Evolutionary conservation across 2,888 invertebrate species (phyloP).

Genomic region (Dynastes tityus): DNA sequence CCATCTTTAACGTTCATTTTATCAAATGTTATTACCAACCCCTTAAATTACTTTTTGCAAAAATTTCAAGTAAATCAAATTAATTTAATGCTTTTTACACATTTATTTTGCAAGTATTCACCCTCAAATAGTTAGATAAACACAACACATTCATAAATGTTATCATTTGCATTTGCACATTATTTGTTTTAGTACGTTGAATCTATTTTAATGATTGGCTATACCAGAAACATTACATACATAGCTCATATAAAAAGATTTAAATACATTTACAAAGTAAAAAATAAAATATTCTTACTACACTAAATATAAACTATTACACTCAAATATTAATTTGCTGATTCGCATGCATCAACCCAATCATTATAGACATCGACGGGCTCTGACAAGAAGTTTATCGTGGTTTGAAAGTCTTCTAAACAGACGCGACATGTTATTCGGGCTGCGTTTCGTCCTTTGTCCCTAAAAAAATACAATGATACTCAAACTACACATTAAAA

Average conservation of each 20-base stretch:
- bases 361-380: constrained; percentile 99
- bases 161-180: not conserved
- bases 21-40: too few species aligned
- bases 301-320: not conserved
- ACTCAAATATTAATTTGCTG: constrained; percentile 80
- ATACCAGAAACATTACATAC: not conserved
- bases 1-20: too few species aligned
- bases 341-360: constrained; percentile 99
- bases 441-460: constrained; percentile 94
- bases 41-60: too few species aligned
- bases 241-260: constrained; percentile 21
- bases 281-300: constrained; percentile 6
- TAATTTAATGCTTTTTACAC: too few species aligned
- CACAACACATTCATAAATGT: not conserved
- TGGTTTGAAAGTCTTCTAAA: constrained; percentile 96
- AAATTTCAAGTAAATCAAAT: too few species aligned
- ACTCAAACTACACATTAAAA: constrained; percentile 15
- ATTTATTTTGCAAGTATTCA: not conserved
- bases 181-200: not conserved
- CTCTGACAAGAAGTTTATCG: constrained; percentile 96
- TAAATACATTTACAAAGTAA: constrained; percentile 15
- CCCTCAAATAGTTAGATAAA: not conserved
- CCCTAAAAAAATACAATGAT: constrained; percentile 77
- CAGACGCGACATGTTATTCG: constrained; percentile 96
- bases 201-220: not conserved